phyloP scores from a whole-genome alignment of 2,888 invertebrate species.

The Leucophora obtusa region DNA sequence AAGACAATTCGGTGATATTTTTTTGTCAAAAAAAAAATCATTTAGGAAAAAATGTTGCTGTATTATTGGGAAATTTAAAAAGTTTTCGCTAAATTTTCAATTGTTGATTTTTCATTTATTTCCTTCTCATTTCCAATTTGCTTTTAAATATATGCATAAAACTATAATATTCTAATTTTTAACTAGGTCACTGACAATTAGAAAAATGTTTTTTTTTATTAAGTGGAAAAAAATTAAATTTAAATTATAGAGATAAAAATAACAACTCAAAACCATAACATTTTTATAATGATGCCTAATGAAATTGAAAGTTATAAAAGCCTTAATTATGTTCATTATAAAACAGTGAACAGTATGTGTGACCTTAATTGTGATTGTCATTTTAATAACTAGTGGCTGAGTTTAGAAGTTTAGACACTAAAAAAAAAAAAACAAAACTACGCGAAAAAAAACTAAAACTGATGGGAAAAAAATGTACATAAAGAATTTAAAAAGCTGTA shows the following conservation, averaged over 20 bases:
- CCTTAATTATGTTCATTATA: slow-evolving; percentile 22
- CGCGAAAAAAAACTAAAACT: slow-evolving; percentile 9
- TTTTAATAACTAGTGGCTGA: slow-evolving; percentile 36
- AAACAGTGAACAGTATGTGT: slow-evolving; percentile 3
- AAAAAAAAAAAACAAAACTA: background rate
- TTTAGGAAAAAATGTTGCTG: too few relatives aligned
- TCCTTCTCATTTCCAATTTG: slow-evolving; percentile 7
- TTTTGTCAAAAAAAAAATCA: too few relatives aligned
- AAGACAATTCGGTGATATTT: too few relatives aligned
- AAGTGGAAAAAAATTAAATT: slow-evolving; percentile 26
- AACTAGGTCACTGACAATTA: slow-evolving; percentile 60
- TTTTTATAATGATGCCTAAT: slow-evolving; percentile 44
- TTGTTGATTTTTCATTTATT: too few relatives aligned
- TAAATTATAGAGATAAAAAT: slow-evolving; percentile 24
- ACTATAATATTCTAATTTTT: slow-evolving; percentile 30
- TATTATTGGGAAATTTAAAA: too few relatives aligned
- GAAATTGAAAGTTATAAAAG: slow-evolving; percentile 56
- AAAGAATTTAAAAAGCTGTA: slow-evolving; percentile 34
- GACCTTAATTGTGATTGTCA: slow-evolving; percentile 59
- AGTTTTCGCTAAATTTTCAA: too few relatives aligned
- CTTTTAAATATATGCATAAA: slow-evolving; percentile 7
- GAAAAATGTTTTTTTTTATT: slow-evolving; percentile 19
- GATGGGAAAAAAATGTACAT: slow-evolving; percentile 4
- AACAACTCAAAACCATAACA: slow-evolving; percentile 15
- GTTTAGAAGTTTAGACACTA: slow-evolving; percentile 16